Evolutionary conservation across 2,888 invertebrate species (phyloP), one percentile per base, ranked within the genome.

Genomic region (Stenodema calcarata): DNA sequence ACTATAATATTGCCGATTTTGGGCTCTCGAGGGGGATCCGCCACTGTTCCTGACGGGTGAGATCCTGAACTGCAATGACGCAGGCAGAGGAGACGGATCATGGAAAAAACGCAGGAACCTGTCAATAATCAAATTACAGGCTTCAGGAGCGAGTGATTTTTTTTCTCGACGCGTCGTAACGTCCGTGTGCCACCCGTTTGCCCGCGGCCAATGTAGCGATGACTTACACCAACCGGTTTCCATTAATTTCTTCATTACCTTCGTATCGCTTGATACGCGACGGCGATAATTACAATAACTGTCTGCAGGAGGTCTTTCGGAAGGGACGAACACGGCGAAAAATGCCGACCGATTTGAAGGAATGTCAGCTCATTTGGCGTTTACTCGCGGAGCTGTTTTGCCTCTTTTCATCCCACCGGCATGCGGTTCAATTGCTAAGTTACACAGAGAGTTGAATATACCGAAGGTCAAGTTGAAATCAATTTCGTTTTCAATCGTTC

Each of bases 181-280:
- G 16, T 50, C 62, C 62, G 62, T 62, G 23, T 62, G 62, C 62
- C 23, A 18, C 23, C 62, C 62, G 62, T 62, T 23, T 62, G 23
- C 62, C 18, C 23, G 62, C 62, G 73, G 41, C 73, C 35, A 12
- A 73, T 35, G 73, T 16, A 73, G 41, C 16, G 28, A 35, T 35
- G 73, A 73, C 73, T 73, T 73, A 28, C 16, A 41, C 30, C 27
- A 78, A 78, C 78, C 78, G 78, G 78, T 78, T 42, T 27, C 44
- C 78, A 78, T 78, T 78, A 78, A 78, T 78, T 80, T 80, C 80
- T 80, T 54, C 54, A 80, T 80, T 54, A 80, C 80, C 28, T 9
- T 16, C 41, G 73, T 28, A 54, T 28, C 80, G 30, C 27, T 7
- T 78, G 78, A 78, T 78, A 42, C 44, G 44, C 44, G 78, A 78